Evolutionary conservation across 2,888 invertebrate genomes (phyloP), one percentile per base, ranked within the genome.

Genomic region (Clanis bilineata): DNA sequence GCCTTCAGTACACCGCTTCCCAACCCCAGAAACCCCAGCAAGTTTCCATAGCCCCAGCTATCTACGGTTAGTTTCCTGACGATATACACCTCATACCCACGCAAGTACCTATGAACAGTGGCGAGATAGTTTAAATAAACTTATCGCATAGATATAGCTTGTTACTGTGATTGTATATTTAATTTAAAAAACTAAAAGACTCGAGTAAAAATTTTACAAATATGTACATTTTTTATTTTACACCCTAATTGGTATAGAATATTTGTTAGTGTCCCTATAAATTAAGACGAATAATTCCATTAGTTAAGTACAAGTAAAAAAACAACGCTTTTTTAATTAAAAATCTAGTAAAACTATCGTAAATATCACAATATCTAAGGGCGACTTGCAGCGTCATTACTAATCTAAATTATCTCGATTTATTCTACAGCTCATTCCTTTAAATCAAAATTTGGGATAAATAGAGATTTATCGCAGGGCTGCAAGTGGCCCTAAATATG

Each of bases 151-250:
- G 73, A 70, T 64, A 73, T 79, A 79, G 76, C 72, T 74, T 82
- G 76, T 84, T 81, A 89, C 90, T 90, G 90, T 90, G 90, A 90
- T 90, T 80, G 80, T 81, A 32, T 61, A 80, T 79, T 73, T 73
- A 75, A 65, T 82, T n/a, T 82, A 80, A 77, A 62, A 71, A 70
- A 65, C 65, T 71, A 74, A 69, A 71, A 72, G 65, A 76, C 68
- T 65, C 69, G 68, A 75, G 61, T 66, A 69, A 68, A 70, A 60
- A 65, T 45, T 54, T 58, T 9, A 56, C 41, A 60, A 60, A 21
- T 60, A 58, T 18, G 39, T 60, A 0, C 36, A 9, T 45, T 22
- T 65, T 64, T 65, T 60, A 60, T 59, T 61, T 23, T 32, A 6
- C 28, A 36, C 18, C 1, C 10, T 32, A 5, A 32, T 32, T 15